These are phyloP conservation scores for Enoplosus armatus DNA, from an alignment of 2,797 vertebrate genomes.

Conservation along the genomic window DNA sequence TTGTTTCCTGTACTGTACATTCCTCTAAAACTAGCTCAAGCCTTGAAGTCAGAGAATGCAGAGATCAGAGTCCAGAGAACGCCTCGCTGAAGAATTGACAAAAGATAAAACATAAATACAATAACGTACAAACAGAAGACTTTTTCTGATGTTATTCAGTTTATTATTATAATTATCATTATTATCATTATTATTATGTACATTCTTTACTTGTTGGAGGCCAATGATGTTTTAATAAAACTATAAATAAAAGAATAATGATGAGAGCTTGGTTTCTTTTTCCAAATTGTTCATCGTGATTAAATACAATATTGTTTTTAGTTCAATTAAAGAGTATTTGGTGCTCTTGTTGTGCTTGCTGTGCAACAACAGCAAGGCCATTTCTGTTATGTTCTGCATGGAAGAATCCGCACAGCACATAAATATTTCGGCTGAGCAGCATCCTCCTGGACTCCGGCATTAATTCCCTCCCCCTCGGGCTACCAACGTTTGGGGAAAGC, in stretches of 20 bases:
- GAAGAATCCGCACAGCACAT: constrained; percentile 31
- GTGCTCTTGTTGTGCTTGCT: constrained; percentile 1
- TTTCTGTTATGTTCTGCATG: constrained; percentile 18
- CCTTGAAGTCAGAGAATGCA: constrained; percentile 71
- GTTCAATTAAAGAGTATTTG: neutral
- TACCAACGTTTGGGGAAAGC: constrained; percentile 39
- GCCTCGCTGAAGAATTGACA: constrained; percentile 57
- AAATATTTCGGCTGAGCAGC: constrained; percentile 52
- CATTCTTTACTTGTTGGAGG: constrained; percentile 83
- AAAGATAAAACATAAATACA: constrained; percentile 56
- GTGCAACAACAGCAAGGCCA: neutral
- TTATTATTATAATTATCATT: constrained; percentile 69
- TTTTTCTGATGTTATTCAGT: constrained; percentile 65
- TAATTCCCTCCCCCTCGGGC: constrained; percentile 43
- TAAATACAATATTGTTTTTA: constrained; percentile 6
- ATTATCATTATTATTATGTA: constrained; percentile 78
- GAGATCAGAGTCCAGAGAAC: constrained; percentile 50
- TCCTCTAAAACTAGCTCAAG: constrained; percentile 79
- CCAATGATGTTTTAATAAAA: constrained; percentile 85
- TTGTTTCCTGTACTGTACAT: constrained; percentile 83
- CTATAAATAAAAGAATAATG: constrained; percentile 60
- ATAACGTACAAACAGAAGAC: constrained; percentile 56
- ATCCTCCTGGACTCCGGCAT: constrained; percentile 28
- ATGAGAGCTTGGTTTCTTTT: constrained; percentile 39
- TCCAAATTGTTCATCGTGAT: constrained; percentile 9